Base-by-base conservation (phyloP, 1,140 invertebrate genomes). In the Ruditapes philippinarum region DNA sequence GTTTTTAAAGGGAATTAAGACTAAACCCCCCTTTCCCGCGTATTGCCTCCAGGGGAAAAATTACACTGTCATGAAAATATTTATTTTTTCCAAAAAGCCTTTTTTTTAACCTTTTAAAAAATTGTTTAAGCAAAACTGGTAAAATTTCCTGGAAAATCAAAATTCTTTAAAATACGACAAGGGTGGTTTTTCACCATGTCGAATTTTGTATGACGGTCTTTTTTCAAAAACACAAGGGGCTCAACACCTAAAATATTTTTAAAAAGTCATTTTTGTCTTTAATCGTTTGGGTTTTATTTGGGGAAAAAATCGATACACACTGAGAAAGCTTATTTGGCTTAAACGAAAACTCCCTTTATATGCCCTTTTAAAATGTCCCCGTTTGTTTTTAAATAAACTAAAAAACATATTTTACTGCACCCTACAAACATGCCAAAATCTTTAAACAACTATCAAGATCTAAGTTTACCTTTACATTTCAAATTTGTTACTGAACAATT, bases 1-100 rank as follows among this genome's bases (percentile, higher is more conserved):
- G 11, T 84, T 42, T 84, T 65, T 12, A 25, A 45, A 68, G 11
- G 74, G 38, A 25, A 74, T 73, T 17, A 85, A 49, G 36, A 74
- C 22, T 1, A 80, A 22, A 80, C 81, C 81, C 45, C 49, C n/a
- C n/a, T n/a, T 83, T 49, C 70, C 81, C 12, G 81, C 62, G 45
- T 83, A 83, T 22, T 83, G 81, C 12, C 81, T 62, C 0, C 81
- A 60, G 4, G 81, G 81, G 0, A 83, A 49, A 1, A 83, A 42
- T 19, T 70, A 38, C 28, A 83, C 62, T 45, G 81, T 42, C 81
- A 83, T 65, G 28, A n/a, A 82, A 82, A 17, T 65, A 40, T n/a
- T 82, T 82, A 5, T 65, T 82, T 40, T 40, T 12, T 12, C 57
- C 57, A 40, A 82, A 42, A 12, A 82, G 36, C 4, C 80, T 12